Evolutionary conservation across 2,113 vertebrate genomes (phyloP).

Genomic region (Gallinago paraguaiae): DNA sequence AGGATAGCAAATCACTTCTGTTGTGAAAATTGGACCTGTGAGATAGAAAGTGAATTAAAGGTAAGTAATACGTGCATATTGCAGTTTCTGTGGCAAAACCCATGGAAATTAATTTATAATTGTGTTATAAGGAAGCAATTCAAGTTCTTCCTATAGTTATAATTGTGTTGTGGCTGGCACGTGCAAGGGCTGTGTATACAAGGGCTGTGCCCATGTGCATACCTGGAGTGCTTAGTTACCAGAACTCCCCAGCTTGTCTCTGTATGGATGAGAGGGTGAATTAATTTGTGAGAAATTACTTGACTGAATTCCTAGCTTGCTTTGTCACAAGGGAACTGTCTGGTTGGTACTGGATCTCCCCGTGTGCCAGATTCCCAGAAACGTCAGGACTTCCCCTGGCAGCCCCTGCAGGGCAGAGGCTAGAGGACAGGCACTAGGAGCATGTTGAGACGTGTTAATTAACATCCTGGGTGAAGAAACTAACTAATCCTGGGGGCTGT

Average conservation of each 20-base stretch:
- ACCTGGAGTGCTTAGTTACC: rapidly evolving
- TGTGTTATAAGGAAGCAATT: neutral
- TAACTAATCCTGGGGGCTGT: neutral
- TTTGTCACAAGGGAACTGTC: neutral
- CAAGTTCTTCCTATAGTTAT: neutral
- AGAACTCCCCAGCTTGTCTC: neutral
- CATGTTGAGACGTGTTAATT: no score
- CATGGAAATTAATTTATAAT: neutral
- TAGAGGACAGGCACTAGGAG: no score
- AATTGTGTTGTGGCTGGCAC: neutral
- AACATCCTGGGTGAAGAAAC: neutral
- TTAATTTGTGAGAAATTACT: neutral
- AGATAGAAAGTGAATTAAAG: neutral
- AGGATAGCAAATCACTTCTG: rapidly evolving
- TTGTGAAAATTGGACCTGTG: neutral
- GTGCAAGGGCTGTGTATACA: neutral
- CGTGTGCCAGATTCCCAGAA: neutral
- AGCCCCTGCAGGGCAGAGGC: rapidly evolving
- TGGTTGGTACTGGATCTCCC: neutral
- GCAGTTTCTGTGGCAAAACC: neutral
- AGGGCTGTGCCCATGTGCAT: neutral
- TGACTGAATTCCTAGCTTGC: neutral
- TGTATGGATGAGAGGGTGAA: neutral
- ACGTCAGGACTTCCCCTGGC: neutral
- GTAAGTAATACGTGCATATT: neutral